These are phyloP conservation scores for Hypselothyrea guttata DNA, from an alignment of 2,888 invertebrate genomes.

Conservation along the genomic window DNA sequence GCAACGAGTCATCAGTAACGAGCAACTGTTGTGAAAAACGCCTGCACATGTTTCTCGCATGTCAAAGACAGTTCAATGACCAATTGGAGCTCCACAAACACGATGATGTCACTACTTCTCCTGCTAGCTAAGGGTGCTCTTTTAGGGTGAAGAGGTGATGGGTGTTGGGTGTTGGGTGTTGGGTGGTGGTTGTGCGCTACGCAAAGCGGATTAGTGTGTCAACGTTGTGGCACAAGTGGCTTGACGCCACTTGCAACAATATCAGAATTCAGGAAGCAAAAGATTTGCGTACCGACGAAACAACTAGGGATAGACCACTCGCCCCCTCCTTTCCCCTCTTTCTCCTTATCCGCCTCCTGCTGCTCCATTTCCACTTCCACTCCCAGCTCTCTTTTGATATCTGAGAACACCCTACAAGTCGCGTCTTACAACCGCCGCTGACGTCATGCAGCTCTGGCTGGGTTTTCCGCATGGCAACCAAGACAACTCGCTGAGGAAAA, in stretches of 20 bases:
- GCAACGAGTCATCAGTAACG: background rate
- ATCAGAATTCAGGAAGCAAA: conserved; percentile 76
- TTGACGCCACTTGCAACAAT: conserved; percentile 46
- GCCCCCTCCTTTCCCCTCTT: background rate
- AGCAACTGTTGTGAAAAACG: conserved; percentile 26
- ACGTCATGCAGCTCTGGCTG: conserved; percentile 22
- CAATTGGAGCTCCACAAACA: conserved; percentile 8
- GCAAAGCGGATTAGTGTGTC: conserved; percentile 72
- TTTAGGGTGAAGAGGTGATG: too few species aligned
- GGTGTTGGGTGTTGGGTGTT: conserved; percentile 3
- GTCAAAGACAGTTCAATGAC: conserved; percentile 58
- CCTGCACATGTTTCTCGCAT: conserved; percentile 44
- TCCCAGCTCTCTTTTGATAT: background rate
- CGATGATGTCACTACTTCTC: conserved; percentile 34
- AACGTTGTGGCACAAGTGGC: conserved; percentile 32
- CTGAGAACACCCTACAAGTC: background rate
- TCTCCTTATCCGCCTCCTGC: background rate
- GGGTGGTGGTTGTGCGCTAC: conserved; percentile 11
- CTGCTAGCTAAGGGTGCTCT: background rate
- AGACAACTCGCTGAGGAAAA: background rate
- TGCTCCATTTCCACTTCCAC: background rate
- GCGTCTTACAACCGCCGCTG: conserved; percentile 12
- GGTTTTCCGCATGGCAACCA: conserved; percentile 61
- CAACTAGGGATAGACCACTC: background rate
- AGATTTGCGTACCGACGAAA: conserved; percentile 59